Evolutionary conservation across 1,140 invertebrate species (phyloP).

Genomic region (Aleiodes sp.): DNA sequence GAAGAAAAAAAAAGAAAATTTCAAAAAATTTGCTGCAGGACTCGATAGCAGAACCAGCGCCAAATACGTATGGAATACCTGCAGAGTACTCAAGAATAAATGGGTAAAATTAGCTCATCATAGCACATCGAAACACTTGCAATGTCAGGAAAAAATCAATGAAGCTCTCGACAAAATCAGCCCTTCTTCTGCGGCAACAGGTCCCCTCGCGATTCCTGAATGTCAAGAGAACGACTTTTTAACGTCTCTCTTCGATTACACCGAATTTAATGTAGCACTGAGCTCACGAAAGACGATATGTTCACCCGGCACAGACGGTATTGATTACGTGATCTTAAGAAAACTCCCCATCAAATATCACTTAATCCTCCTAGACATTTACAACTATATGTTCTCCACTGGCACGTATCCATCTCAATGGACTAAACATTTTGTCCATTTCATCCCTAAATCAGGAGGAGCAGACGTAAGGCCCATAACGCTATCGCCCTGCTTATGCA

Average conservation of each 20-base stretch:
- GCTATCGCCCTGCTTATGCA: no score
- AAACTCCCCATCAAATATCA: no score
- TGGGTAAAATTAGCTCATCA: neutral
- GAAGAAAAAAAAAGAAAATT: neutral
- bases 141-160: neutral
- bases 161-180: neutral
- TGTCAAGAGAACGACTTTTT: neutral
- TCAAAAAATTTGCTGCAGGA: slow-evolving; percentile 20
- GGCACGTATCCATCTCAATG: neutral
- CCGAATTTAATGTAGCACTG: slow-evolving; percentile 16
- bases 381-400: neutral
- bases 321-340: neutral
- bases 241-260: neutral
- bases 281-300: neutral
- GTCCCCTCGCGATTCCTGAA: neutral
- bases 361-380: slow-evolving; percentile 26
- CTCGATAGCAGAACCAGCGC: neutral
- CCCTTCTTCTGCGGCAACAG: neutral
- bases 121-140: neutral
- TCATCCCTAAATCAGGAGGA: no score
- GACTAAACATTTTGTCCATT: slow-evolving; percentile 11
- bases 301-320: slow-evolving; percentile 1
- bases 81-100: slow-evolving; percentile 30
- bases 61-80: slow-evolving; percentile 29
- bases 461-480: no score